Evolutionary conservation across 2,888 invertebrate genomes (phyloP).

Genomic region (Oligia fasciuncula): DNA sequence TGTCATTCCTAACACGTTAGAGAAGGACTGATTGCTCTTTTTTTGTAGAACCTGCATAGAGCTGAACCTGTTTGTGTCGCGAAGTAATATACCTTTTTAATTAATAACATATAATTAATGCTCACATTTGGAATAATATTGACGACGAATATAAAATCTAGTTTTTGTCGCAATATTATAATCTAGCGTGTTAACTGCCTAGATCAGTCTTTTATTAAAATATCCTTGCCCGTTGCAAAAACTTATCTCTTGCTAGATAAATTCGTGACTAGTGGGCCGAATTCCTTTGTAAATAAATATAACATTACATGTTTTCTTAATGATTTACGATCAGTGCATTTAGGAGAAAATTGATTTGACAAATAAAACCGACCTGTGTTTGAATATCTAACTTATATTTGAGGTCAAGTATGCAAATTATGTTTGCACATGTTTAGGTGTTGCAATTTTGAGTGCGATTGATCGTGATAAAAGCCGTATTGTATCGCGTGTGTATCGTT

Average conservation of each 20-base stretch:
- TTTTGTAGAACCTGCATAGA: background rate
- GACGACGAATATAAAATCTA: constrained; percentile 12
- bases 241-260: constrained; percentile 57
- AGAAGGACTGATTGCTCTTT: background rate
- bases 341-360: constrained; percentile 69
- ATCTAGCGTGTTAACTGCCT: constrained; percentile 18
- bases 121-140: background rate
- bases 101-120: background rate
- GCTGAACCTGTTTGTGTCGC: constrained; percentile 5
- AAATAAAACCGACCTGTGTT: constrained; percentile 76
- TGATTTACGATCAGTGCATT: constrained; percentile 68
- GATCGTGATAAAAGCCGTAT: constrained; percentile 36
- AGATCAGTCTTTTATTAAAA: constrained; percentile 33
- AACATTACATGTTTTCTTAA: constrained; percentile 33
- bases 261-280: constrained; percentile 57
- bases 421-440: constrained; percentile 30
- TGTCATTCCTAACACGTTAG: background rate
- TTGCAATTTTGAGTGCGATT: constrained; percentile 54
- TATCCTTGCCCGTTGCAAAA: constrained; percentile 51
- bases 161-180: constrained; percentile 18
- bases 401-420: constrained; percentile 71
- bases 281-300: constrained; percentile 56
- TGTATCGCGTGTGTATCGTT: background rate
- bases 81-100: background rate
- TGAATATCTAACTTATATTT: constrained; percentile 67